Evolutionary conservation across 2,888 invertebrate species (phyloP), one percentile per base, ranked within the genome.

Genomic region (Mesorhabditis spiculigera): DNA sequence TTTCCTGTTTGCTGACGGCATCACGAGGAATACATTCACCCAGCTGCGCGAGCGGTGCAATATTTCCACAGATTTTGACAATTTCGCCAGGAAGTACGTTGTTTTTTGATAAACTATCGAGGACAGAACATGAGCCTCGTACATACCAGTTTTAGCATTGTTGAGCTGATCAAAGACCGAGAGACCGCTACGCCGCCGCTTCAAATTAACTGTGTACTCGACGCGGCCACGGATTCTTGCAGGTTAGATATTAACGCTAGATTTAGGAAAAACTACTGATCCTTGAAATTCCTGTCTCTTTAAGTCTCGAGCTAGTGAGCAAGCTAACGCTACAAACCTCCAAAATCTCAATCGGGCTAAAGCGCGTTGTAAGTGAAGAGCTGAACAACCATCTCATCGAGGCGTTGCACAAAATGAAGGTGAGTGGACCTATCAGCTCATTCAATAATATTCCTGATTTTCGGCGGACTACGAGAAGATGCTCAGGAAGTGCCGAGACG

Each of bases 1-100:
- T n/a, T 50, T 50, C n/a, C 10, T 50, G 8, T 50, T 50, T n/a
- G 58, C 58, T 13, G n/a, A 50, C n/a, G 58, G 58, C 8, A 50
- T 50, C 8, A 50, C 58, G 8, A 10, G 58, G n/a, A n/a, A 50
- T 13, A 13, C 58, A n/a, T 50, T 50, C n/a, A n/a, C 58, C n/a
- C 8, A 13, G 8, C 58, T 50, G 8, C 58, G 58, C n/a, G 58
- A 50, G 8, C 58, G 58, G n/a, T 50, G 58, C 58, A 50, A 50
- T n/a, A 50, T 50, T 13, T 50, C 58, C 58, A 50, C 58, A 13
- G 58, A 50, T 50, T 50, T 50, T 50, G 10, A 50, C 8, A 50
- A n/a, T 50, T 50, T 50, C n/a, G 58, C 58, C n/a, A 50, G n/a
- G n/a, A 10, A n/a, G 58, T 50, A 50, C n/a, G 58, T n/a, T 50